phyloP scores from a whole-genome alignment of 1,140 invertebrate genomes.

The Homalodisca vitripennis region DNA sequence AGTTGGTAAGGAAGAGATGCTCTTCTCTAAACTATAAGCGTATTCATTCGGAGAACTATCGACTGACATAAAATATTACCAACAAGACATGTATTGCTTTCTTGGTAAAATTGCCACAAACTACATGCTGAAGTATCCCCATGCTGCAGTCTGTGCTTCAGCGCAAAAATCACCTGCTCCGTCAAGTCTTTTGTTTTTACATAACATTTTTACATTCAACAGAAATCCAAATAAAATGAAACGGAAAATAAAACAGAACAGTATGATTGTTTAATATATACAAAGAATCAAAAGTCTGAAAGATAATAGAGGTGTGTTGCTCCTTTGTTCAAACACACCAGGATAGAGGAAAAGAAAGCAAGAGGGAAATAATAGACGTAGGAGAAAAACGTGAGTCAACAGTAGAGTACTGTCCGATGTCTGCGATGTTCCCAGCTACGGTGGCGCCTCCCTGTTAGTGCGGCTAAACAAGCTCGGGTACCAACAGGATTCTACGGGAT shows the following conservation, averaged over 20 bases:
- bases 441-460: constrained; percentile 24
- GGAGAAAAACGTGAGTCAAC: constrained; percentile 25
- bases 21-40: constrained; percentile 11
- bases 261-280: neutral
- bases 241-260: constrained; percentile 16
- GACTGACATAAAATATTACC: constrained; percentile 28
- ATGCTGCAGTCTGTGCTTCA: constrained; percentile 44
- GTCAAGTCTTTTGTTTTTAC: constrained; percentile 36
- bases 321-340: constrained; percentile 23
- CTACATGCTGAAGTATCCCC: constrained; percentile 30
- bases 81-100: constrained; percentile 23
- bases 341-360: constrained; percentile 20
- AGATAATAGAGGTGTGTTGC: constrained; percentile 23
- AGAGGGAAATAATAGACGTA: neutral
- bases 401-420: neutral
- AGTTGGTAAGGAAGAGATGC: constrained; percentile 7
- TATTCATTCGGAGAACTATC: neutral
- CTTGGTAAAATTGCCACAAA: constrained; percentile 22
- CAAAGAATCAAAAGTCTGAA: constrained; percentile 14
- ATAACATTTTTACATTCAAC: neutral
- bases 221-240: constrained; percentile 14
- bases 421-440: constrained; percentile 29
- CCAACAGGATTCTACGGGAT: constrained; percentile 18
- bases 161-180: constrained; percentile 35
- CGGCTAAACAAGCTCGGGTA: constrained; percentile 19